Conservation (phyloP, 2,797 vertebrate genomes). For the Fundulus diaphanus region DNA sequence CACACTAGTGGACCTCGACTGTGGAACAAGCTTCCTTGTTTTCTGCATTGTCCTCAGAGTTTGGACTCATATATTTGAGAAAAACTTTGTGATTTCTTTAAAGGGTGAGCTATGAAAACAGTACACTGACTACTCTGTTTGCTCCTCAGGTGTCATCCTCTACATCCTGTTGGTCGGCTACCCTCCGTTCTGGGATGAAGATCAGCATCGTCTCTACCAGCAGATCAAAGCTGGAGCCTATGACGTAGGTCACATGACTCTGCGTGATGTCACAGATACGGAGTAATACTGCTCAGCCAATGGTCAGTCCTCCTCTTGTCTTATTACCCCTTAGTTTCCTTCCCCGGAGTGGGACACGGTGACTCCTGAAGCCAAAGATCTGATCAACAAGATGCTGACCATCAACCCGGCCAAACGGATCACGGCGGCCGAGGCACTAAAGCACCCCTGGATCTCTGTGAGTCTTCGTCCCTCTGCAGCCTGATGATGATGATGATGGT, state of each 20-base stretch:
- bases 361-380: constrained; percentile 96
- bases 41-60: no score
- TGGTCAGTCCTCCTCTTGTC: not conserved
- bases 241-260: constrained; percentile 84
- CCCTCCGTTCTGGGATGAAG: constrained; percentile 98
- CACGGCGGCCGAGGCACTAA: constrained; percentile 92
- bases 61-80: no score
- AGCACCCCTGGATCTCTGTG: constrained; percentile 91
- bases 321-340: constrained; percentile 84
- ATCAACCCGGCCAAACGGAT: constrained; percentile 96
- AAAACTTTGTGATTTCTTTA: not conserved
- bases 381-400: constrained; percentile 98
- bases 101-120: not conserved
- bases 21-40: no score
- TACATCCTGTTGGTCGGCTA: constrained; percentile 97
- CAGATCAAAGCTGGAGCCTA: constrained; percentile 99
- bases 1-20: no score
- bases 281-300: not conserved
- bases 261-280: not conserved
- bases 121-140: not conserved
- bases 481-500: not conserved
- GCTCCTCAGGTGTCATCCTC: constrained; percentile 89
- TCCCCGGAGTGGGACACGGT: constrained; percentile 98
- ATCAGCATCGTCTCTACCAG: constrained; percentile 97
- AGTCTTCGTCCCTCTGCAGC: not conserved